Conservation (phyloP, 2,113 vertebrate genomes). For the Meleagris gallopavo region DNA sequence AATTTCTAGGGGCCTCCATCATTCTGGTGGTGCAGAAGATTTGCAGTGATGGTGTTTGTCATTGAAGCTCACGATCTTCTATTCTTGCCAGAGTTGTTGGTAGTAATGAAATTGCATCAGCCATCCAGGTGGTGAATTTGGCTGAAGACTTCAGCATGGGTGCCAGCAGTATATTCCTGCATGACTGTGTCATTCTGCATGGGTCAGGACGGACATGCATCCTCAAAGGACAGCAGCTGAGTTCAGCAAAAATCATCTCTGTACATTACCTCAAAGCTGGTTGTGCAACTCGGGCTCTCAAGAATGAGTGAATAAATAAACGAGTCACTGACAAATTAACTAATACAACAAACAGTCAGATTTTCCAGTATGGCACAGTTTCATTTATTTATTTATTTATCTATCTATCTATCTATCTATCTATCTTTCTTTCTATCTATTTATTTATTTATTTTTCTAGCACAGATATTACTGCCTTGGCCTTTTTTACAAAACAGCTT, state of each 20-base stretch:
- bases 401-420: background rate
- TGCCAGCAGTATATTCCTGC: background rate
- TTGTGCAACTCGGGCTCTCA: background rate
- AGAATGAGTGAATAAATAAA: background rate
- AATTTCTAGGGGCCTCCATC: background rate
- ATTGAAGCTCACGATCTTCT: background rate
- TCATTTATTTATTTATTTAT: fast-evolving
- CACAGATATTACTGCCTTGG: background rate
- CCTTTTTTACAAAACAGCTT: too few relatives aligned
- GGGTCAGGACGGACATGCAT: background rate
- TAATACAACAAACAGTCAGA: background rate
- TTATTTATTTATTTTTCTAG: background rate
- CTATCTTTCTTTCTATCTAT: too few relatives aligned
- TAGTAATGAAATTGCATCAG: background rate
- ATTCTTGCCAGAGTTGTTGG: background rate
- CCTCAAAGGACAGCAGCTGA: background rate
- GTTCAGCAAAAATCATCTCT: background rate
- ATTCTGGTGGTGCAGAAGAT: background rate
- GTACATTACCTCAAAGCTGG: background rate
- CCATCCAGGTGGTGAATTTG: background rate
- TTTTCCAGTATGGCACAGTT: background rate
- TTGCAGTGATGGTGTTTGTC: background rate
- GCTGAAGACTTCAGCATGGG: background rate
- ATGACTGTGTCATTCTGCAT: background rate
- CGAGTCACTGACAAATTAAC: background rate